These are phyloP conservation scores for Drosophila subsilvestris DNA, from an alignment of 2,888 invertebrate species.

Conservation along the genomic window DNA sequence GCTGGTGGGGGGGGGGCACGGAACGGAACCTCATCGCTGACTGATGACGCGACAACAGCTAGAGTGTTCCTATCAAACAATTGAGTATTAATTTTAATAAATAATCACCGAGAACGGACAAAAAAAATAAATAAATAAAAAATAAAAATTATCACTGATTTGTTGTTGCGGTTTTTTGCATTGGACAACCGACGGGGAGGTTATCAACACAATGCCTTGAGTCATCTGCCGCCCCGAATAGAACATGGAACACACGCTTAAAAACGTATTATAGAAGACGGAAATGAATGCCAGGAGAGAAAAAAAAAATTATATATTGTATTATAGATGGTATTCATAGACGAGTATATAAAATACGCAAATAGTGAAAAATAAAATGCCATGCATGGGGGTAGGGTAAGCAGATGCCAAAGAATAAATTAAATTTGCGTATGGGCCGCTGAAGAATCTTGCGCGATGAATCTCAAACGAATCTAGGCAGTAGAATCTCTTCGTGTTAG, in stretches of 20 bases:
- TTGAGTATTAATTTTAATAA: constrained; percentile 79
- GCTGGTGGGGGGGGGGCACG: neutral
- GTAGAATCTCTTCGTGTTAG: constrained; percentile 45
- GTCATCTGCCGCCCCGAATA: constrained; percentile 62
- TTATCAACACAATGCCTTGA: constrained; percentile 74
- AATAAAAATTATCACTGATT: constrained; percentile 56
- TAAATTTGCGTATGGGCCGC: constrained; percentile 59
- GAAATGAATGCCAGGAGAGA: constrained; percentile 73
- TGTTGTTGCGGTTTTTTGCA: constrained; percentile 53
- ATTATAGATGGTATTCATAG: constrained; percentile 4
- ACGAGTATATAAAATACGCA: constrained; percentile 40
- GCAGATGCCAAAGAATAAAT: constrained; percentile 74
- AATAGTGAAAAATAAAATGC: constrained; percentile 51
- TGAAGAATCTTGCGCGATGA: constrained; percentile 21
- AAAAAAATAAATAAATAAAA: constrained; percentile 21
- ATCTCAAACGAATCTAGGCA: constrained; percentile 26
- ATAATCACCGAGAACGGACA: constrained; percentile 67
- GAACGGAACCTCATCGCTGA: constrained; percentile 20
- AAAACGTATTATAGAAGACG: constrained; percentile 81
- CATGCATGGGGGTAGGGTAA: constrained; percentile 60
- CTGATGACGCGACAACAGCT: constrained; percentile 63
- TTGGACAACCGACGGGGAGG: constrained; percentile 39
- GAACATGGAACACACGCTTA: constrained; percentile 70
- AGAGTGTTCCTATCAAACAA: constrained; percentile 68
- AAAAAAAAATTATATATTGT: constrained; percentile 39